Percentiles rank a stretch among this genome's conserved stretches.
phyloP scores from a whole-genome alignment of 2,113 vertebrate genomes.

The Puntigrus tetrazona region DNA sequence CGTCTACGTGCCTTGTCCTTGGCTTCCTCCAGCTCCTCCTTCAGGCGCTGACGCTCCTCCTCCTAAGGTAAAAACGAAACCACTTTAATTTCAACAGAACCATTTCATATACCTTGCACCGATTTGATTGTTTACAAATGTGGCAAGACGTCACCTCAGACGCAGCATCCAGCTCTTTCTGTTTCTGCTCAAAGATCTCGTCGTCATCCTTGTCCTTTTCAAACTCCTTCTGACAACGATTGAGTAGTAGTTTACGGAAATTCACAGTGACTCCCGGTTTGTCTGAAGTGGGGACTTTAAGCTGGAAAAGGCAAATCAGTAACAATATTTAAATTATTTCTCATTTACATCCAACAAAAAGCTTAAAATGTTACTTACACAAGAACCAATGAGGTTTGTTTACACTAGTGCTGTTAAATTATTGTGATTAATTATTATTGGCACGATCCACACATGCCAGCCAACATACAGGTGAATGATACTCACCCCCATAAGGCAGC shows the following conservation, averaged over 20 bases:
- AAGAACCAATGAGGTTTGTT: no score
- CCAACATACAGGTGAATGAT: neutral
- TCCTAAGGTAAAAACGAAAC: slow-evolving; percentile 57
- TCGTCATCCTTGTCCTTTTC: slow-evolving; percentile 98
- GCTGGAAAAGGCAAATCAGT: slow-evolving; percentile 67
- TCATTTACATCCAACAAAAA: neutral
- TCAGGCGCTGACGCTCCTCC: slow-evolving; percentile 88
- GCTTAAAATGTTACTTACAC: no score
- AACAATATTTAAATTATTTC: neutral
- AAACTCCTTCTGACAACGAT: slow-evolving; percentile 98
- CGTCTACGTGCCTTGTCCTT: slow-evolving; percentile 89
- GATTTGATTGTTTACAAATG: neutral
- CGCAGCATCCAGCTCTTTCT: slow-evolving; percentile 91
- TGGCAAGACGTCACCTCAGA: slow-evolving; percentile 71
- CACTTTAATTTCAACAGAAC: neutral
- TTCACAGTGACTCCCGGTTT: slow-evolving; percentile 90
- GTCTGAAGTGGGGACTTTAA: slow-evolving; percentile 92
- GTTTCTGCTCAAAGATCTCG: slow-evolving; percentile 94
- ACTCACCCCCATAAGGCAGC: slow-evolving; percentile 94
- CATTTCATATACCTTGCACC: slow-evolving; percentile 45
- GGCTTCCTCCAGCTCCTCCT: slow-evolving; percentile 84
- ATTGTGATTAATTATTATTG: no score
- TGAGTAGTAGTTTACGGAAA: slow-evolving; percentile 95
- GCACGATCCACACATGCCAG: neutral
- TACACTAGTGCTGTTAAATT: no score